Evolutionary conservation across 2,888 invertebrate genomes (phyloP).

Genomic region (Heliothis peltigera): DNA sequence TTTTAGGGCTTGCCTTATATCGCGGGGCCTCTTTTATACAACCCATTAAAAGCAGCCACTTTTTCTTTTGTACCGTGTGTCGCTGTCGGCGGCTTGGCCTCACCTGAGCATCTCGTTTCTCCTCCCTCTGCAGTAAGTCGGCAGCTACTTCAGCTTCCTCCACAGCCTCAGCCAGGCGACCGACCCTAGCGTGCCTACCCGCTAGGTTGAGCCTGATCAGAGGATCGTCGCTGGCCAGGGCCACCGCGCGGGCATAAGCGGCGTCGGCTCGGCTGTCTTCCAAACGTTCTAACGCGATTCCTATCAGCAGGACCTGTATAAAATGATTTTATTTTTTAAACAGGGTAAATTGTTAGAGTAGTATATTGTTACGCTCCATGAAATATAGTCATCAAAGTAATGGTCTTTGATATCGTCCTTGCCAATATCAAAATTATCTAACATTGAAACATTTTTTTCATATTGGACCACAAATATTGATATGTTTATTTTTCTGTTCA

Average conservation of each 20-base stretch:
- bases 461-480: no score
- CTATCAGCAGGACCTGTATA: constrained; percentile 80
- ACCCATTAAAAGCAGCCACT: neutral
- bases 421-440: no score
- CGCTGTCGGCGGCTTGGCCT: neutral
- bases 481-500: no score
- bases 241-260: constrained; percentile 77
- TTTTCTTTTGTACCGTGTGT: no score
- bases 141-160: constrained; percentile 71
- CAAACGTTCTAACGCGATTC: constrained; percentile 80
- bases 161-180: constrained; percentile 70
- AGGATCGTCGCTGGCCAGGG: constrained; percentile 75
- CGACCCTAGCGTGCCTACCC: constrained; percentile 78
- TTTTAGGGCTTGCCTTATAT: no score
- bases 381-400: no score
- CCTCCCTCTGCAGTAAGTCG: constrained; percentile 68
- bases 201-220: constrained; percentile 81
- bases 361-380: no score
- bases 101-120: constrained; percentile 78
- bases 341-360: no score
- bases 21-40: no score
- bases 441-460: no score
- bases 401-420: no score
- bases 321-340: neutral
- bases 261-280: constrained; percentile 81